A percentile compares a stretch with the other conserved stretches of the same genome.
phyloP scores from a whole-genome alignment of 2,888 invertebrate genomes.

The Pristionchus entomophagus region DNA sequence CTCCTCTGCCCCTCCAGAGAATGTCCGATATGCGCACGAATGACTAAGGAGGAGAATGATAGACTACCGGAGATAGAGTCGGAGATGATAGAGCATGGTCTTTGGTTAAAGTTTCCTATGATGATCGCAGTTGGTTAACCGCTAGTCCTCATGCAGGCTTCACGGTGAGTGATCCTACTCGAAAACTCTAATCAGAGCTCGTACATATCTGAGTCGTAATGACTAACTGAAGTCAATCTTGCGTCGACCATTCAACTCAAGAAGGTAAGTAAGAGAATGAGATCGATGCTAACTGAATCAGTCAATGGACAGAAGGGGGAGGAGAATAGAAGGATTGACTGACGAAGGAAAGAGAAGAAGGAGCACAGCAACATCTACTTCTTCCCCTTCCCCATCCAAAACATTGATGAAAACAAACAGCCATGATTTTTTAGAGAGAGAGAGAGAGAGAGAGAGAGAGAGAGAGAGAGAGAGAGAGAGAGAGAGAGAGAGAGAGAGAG shows the following conservation, averaged over 20 bases:
- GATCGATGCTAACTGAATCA: conserved; percentile 31
- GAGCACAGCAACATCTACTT: not conserved
- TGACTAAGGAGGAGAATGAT: not conserved
- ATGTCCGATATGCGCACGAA: no score
- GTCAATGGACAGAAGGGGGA: not conserved
- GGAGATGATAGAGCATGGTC: no score
- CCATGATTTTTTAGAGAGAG: no score
- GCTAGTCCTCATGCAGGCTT: not conserved
- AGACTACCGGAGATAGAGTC: not conserved
- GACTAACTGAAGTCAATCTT: no score
- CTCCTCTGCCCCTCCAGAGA: not conserved
- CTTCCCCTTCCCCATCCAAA: not conserved
- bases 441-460: no score
- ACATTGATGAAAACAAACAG: no score
- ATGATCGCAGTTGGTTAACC: no score
- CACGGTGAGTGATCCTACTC: not conserved
- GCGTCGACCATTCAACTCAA: no score
- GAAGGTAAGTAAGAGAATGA: not conserved
- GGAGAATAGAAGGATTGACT: not conserved
- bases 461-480: no score
- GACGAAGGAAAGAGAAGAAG: not conserved
- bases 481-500: not conserved
- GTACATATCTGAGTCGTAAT: no score
- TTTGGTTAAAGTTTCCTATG: no score
- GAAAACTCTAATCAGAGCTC: no score